Percentiles rank a stretch among this genome's conserved stretches.
Evolutionary conservation across 1,140 invertebrate genomes (phyloP).

Genomic region (Drosophila paulistorum): DNA sequence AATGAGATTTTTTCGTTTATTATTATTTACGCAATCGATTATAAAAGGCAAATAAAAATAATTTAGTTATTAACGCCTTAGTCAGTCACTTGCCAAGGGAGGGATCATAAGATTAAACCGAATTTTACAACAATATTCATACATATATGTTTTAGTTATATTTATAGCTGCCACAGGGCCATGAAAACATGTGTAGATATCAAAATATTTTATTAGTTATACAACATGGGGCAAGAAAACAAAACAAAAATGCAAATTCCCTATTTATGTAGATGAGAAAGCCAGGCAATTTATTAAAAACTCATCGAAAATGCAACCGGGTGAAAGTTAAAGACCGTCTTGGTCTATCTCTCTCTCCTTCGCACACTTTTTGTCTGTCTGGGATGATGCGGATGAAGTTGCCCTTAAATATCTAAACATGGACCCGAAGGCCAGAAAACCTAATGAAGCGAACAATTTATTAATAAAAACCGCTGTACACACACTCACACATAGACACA

Average conservation of each 20-base stretch:
- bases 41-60: constrained; percentile 25
- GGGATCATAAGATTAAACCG: neutral
- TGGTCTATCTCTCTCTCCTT: neutral
- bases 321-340: constrained; percentile 56
- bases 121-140: neutral
- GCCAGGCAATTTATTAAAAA: constrained; percentile 77
- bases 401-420: constrained; percentile 29
- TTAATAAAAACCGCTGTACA: constrained; percentile 56
- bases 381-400: constrained; percentile 21
- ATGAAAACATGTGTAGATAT: constrained; percentile 65
- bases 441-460: constrained; percentile 76
- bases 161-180: constrained; percentile 38
- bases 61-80: constrained; percentile 28
- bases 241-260: constrained; percentile 54
- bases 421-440: constrained; percentile 23
- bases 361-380: neutral
- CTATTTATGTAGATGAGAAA: constrained; percentile 48
- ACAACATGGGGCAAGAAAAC: constrained; percentile 73
- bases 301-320: constrained; percentile 45
- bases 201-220: constrained; percentile 63
- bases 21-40: constrained; percentile 28
- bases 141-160: neutral
- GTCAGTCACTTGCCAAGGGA: constrained; percentile 23
- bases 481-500: constrained; percentile 1
- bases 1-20: constrained; percentile 32